Base-by-base conservation (phyloP, 2,797 vertebrate genomes). In the Gadopsis marmoratus region DNA sequence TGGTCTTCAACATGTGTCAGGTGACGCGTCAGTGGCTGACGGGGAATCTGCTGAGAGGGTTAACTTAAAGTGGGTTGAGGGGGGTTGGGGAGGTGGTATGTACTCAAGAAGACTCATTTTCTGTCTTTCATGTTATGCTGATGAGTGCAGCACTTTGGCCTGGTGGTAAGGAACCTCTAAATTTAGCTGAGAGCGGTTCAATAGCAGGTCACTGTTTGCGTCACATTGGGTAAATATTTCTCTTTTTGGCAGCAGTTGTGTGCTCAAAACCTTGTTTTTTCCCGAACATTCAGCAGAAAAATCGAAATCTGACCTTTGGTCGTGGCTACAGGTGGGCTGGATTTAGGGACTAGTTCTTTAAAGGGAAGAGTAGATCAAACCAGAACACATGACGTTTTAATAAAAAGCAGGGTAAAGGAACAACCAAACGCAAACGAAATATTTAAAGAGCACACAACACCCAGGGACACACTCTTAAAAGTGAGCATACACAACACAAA, bases 221-320 rank as follows among this genome's bases (percentile, higher is more conserved):
- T 95, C 93, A 94, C 86, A 63, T 71, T 58, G 81, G 87, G 88
- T 91, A 91, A 94, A 95, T 92, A 92, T 88, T 93, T 93, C 81
- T 92, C 85, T 54, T 91, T 88, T 88, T 90, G 91, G 90, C 90
- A 92, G 68, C 54, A 35, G 58, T 77, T 60, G 65, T 77, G 76
- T 45, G 54, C 85, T 79, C 54, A 14, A 69, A 78, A 72, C 73
- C 66, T 66, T 8, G 4, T 33, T 83, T 83, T 83, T 89, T 87
- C 81, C 84, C 80, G 76, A 87, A 82, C 74, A 60, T 90, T 91
- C 91, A 92, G 90, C 91, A 91, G 85, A 92, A 92, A 90, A 84
- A 86, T 82, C 45, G 1, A 48, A 90, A 55, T 10, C 13, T 58
- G 60, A 63, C 56, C 61, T 68, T 23, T 39, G 74, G 79, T 83